Percentiles rank a stretch among this genome's conserved stretches.
Evolutionary conservation across 2,113 vertebrate species (phyloP).

Genomic region (Blennius ocellaris): DNA sequence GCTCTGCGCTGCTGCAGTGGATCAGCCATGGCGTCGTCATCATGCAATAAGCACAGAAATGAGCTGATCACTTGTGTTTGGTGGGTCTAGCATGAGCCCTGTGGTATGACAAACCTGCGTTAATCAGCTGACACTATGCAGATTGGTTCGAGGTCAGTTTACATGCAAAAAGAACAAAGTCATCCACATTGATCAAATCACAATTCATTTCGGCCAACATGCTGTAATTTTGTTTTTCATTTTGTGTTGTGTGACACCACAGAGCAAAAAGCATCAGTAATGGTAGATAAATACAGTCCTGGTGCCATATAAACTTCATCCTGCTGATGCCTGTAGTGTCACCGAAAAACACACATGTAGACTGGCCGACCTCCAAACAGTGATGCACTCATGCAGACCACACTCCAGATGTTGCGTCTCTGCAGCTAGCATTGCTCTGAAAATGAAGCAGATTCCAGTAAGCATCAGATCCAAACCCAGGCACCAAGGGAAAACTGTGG

Average conservation of each 20-base stretch:
- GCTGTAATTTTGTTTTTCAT: background rate
- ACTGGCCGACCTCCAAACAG: constrained; percentile 71
- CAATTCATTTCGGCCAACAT: constrained; percentile 20
- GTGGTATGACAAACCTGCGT: constrained; percentile 18
- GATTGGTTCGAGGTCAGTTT: constrained; percentile 29
- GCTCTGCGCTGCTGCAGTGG: constrained; percentile 59
- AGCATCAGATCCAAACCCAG: constrained; percentile 54
- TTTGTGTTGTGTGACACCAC: background rate
- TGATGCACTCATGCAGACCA: constrained; percentile 67
- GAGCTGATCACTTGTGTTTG: constrained; percentile 39
- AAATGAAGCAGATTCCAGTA: constrained; percentile 57
- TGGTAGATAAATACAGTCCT: constrained; percentile 14
- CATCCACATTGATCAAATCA: constrained; percentile 7
- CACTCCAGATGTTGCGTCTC: constrained; percentile 78
- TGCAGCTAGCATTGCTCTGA: constrained; percentile 56
- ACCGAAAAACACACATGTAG: constrained; percentile 57
- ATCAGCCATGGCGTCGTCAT: constrained; percentile 69
- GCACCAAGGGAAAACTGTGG: constrained; percentile 69
- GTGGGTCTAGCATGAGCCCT: constrained; percentile 8
- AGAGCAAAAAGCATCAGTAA: constrained; percentile 9
- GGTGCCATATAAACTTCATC: constrained; percentile 50
- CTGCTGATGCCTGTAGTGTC: constrained; percentile 57
- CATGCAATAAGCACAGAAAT: constrained; percentile 55
- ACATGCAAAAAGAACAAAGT: constrained; percentile 22
- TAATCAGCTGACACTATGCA: constrained; percentile 43